Evolutionary conservation across 2,113 vertebrate species (phyloP).

Genomic region (Oryzias woworae): DNA sequence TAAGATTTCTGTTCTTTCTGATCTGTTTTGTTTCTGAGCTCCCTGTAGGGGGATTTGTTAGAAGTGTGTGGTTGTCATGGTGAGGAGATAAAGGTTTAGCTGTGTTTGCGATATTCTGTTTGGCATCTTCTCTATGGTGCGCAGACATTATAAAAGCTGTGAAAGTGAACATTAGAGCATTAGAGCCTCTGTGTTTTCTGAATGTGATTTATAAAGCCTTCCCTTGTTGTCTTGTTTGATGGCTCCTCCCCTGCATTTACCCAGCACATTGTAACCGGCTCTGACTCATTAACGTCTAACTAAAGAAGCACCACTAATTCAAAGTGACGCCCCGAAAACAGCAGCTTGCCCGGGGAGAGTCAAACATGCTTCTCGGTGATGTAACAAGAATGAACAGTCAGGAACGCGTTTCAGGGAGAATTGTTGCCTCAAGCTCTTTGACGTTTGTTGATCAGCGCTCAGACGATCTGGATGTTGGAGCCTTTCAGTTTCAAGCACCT

Average conservation of each 20-base stretch:
- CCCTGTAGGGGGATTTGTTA: conserved; percentile 18
- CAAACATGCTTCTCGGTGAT: not conserved
- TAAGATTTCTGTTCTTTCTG: too few species aligned
- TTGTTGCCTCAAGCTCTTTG: not conserved
- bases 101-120: not conserved
- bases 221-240: conserved; percentile 28
- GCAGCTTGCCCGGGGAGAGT: not conserved
- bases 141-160: not conserved
- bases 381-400: not conserved
- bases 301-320: conserved; percentile 21
- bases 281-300: conserved; percentile 36
- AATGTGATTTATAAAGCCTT: conserved; percentile 41
- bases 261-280: conserved; percentile 29
- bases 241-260: conserved; percentile 31
- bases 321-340: conserved; percentile 3
- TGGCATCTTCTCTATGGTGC: not conserved
- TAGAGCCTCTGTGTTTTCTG: conserved; percentile 8
- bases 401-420: not conserved
- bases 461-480: not conserved
- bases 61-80: conserved; percentile 58
- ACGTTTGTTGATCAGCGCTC: conserved; percentile 3
- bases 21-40: not conserved
- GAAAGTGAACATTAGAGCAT: not conserved
- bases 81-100: conserved; percentile 25
- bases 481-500: not conserved